Base-by-base conservation (phyloP, 2,888 invertebrate species). In the Gari tellinella region DNA sequence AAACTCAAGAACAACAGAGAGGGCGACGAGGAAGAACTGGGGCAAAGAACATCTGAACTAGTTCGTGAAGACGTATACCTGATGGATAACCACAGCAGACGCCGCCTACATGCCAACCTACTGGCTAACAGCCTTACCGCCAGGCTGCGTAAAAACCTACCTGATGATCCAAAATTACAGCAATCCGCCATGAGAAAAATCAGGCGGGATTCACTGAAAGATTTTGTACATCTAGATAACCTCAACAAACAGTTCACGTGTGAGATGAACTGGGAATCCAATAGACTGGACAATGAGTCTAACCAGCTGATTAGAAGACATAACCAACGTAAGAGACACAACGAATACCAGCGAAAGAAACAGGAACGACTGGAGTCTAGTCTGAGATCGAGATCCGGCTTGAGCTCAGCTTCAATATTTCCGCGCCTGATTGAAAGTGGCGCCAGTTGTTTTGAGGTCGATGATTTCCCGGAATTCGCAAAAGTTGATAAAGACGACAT, bases 41-140 rank as follows among this genome's bases (percentile, higher is more conserved):
- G 31, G 10, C 31, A 10, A 31, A 31, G 31, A 31, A 31, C 31
- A 10, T 4, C 31, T 10, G 31, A 31, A 31, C 10, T 31, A 31
- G 31, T 31, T 31, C 31, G 31, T 31, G 31, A 31, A 31, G 31
- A 31, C 31, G 31, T 31, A 10, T 31, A 31, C 31, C 31, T 31
- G 31, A 70, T 84, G 65, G 79, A 84, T 43, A 74, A 69, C 60
- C 74, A 62, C 43, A 52, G 46, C 10, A 75, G 73, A 40, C 53
- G 70, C 41, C 53, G 70, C 41, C 45, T 76, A 2, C 77, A 80
- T 23, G 63, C 72, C 43, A 85, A 85, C 51, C 64, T 85, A 25
- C 55, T 85, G 53, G 70, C 81, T 14, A 85, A 83, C 72, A 85
- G 85, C 64, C 65, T 85, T 0, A 64, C 82, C 7, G 72, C 80